Percentiles rank a stretch among this genome's conserved stretches.
These are phyloP conservation scores for Limonius californicus DNA, from an alignment of 1,140 invertebrate genomes.

Conservation along the genomic window DNA sequence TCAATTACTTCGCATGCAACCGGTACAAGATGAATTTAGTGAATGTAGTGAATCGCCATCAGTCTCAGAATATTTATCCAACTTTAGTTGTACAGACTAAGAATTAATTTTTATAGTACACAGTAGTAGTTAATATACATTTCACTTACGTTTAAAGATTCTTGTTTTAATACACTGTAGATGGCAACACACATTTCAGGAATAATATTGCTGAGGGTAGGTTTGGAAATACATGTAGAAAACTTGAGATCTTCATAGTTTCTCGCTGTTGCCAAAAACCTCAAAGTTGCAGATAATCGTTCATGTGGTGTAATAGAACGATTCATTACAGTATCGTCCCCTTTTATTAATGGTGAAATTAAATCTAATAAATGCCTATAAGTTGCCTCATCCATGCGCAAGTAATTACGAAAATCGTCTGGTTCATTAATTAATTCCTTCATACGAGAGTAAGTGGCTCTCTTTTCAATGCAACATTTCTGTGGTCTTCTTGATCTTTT, in stretches of 20 bases:
- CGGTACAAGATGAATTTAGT: not conserved
- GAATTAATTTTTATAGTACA: not conserved
- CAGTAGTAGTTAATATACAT: not conserved
- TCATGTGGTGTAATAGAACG: not conserved
- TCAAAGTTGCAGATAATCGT: not conserved
- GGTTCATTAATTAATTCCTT: no score
- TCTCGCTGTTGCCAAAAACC: not conserved
- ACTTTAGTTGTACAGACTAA: not conserved
- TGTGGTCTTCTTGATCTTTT: constrained; percentile 1
- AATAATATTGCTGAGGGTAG: not conserved
- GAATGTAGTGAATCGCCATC: not conserved
- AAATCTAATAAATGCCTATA: not conserved
- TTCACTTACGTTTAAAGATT: not conserved
- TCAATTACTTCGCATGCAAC: not conserved
- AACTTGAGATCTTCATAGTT: constrained; percentile 1
- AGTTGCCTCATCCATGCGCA: no score
- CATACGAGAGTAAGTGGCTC: not conserved
- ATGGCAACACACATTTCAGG: not conserved
- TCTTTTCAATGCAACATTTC: not conserved
- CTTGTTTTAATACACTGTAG: not conserved
- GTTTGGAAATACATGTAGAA: constrained; percentile 4
- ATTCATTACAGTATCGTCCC: not conserved
- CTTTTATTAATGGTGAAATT: not conserved
- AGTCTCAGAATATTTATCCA: not conserved
- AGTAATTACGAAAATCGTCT: no score